A percentile compares a stretch with the other conserved stretches of the same genome.
These are phyloP conservation scores for Gila orcuttii DNA, from an alignment of 2,113 vertebrate genomes.

Conservation along the genomic window DNA sequence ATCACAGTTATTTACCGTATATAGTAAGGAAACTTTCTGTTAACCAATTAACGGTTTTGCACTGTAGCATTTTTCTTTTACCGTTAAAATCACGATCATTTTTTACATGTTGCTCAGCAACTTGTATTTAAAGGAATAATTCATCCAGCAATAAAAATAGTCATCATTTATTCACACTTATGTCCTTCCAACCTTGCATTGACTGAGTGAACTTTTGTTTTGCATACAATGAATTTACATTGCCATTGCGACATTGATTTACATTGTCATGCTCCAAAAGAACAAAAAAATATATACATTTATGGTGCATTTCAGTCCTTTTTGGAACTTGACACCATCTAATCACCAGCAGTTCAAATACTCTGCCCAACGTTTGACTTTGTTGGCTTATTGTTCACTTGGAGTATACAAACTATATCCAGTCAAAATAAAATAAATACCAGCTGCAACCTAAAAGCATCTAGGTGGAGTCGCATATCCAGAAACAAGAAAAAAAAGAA, in stretches of 20 bases:
- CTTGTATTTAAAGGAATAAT: not conserved
- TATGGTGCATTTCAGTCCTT: no score
- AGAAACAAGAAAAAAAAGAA: not conserved
- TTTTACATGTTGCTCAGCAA: not conserved
- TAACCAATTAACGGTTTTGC: no score
- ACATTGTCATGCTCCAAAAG: not conserved
- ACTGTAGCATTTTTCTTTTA: no score
- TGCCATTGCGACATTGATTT: not conserved
- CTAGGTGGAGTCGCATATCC: not conserved
- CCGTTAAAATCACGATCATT: no score
- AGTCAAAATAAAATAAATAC: not conserved
- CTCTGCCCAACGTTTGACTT: no score
- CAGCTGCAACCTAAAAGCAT: not conserved
- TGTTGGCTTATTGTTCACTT: not conserved
- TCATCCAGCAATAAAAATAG: not conserved
- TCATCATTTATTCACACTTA: not conserved
- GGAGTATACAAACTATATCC: not conserved
- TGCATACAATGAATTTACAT: not conserved
- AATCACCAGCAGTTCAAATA: no score
- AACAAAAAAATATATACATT: no score
- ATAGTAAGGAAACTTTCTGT: no score
- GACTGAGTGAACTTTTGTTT: not conserved
- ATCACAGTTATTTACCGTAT: no score
- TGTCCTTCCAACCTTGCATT: not conserved
- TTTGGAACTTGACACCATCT: no score